phyloP scores from a whole-genome alignment of 1,140 invertebrate species.

The Ruditapes philippinarum region DNA sequence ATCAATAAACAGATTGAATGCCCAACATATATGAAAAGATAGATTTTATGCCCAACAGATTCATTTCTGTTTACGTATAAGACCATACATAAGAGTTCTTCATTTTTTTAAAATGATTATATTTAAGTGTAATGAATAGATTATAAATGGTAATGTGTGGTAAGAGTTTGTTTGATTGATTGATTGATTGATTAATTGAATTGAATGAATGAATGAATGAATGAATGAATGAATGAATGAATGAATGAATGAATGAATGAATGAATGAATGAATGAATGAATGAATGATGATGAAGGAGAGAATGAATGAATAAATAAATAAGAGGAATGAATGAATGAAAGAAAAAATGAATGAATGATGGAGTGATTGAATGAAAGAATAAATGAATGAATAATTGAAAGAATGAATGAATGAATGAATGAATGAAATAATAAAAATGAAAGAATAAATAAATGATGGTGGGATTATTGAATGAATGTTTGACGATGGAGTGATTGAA shows the following conservation, averaged over 20 bases:
- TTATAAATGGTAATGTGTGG: too few species aligned
- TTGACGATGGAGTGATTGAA: not conserved
- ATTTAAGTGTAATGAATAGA: too few species aligned
- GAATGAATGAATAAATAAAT: not conserved
- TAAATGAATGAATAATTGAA: not conserved
- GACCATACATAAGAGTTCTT: too few species aligned
- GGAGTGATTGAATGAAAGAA: not conserved
- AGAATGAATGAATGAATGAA: not conserved
- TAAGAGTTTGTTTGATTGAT: too few species aligned
- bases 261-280: constrained; percentile 17
- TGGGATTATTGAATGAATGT: too few species aligned
- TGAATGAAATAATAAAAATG: too few species aligned
- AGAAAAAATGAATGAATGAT: not conserved
- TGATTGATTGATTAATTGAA: not conserved
- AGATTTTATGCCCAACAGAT: too few species aligned
- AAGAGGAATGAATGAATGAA: not conserved
- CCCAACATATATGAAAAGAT: too few species aligned
- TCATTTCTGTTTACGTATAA: too few species aligned
- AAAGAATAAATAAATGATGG: too few species aligned
- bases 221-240: constrained; percentile 36
- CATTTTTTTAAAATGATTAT: too few species aligned
- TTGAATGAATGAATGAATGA: not conserved
- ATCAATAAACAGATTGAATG: too few species aligned
- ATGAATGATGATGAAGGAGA: not conserved
- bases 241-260: constrained; percentile 38